Base-by-base conservation (phyloP, 2,797 vertebrate genomes). In the Hylomyscus alleni region DNA sequence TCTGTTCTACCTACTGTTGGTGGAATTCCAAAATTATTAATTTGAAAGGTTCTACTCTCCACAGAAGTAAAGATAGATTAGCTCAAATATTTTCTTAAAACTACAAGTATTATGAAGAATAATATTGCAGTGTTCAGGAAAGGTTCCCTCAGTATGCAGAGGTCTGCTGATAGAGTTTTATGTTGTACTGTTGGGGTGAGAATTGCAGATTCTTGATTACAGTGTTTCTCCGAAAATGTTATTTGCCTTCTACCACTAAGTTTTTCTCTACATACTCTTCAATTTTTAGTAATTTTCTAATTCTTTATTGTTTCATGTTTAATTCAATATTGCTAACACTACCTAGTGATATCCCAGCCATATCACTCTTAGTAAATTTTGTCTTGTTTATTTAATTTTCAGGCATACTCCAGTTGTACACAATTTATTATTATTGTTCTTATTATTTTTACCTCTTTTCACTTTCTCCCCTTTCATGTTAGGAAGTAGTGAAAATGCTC, bases 21-120 rank as follows among this genome's bases (percentile, higher is more conserved):
- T 89, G 73, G 67, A 50, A 65, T 89, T 92, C 72, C 69, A 34
- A 92, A 93, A 89, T 92, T 75, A 83, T 29, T 89, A 88, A 87
- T 73, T 89, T 82, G 78, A 94, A 87, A 94, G 58, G 62, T 50
- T 52, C n/a, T 73, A n/a, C 77, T n/a, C 31, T 11, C 31, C 50
- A 54, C 37, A 80, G 40, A 34, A 44, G 52, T 67, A 56, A 62
- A 40, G 19, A 26, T 31, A 44, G 11, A 31, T 62, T 17, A 40
- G n/a, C 13, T 19, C 14, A 44, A 44, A 29, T 8, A 29, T 62
- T 62, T 83, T 29, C n/a, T 62, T 29, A 29, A 44, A 62, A 62
- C 37, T 62, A 31, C 8, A 83, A 24, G 56, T 62, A 26, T 58
- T 37, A 62, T 7, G 29, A 83, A 83, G 22, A 26, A 26, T 44